Percentiles rank a stretch among this genome's conserved stretches.
Conservation (phyloP, 1,140 invertebrate species). For the Agrypnia vestita region DNA sequence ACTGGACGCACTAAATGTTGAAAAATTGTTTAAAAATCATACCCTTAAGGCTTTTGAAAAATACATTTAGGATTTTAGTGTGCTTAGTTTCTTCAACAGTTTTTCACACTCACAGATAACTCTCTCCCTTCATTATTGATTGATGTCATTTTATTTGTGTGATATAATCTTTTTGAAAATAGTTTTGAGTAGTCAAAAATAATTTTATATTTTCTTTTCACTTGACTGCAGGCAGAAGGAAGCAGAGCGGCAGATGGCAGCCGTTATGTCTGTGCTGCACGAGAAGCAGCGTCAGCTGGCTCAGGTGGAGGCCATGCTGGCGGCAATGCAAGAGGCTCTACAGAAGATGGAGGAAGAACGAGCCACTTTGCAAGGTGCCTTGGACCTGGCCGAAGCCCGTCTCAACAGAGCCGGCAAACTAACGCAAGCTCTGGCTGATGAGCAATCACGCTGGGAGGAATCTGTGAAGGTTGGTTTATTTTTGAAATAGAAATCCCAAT, state of each 20-base stretch:
- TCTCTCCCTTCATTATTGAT: not conserved
- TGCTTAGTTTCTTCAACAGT: too few relatives aligned
- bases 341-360: constrained; percentile 77
- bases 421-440: constrained; percentile 88
- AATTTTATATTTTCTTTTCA: not conserved
- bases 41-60: too few relatives aligned
- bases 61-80: too few relatives aligned
- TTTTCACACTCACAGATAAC: too few relatives aligned
- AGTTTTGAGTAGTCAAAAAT: too few relatives aligned
- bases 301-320: constrained; percentile 77
- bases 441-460: constrained; percentile 87
- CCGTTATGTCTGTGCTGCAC: constrained; percentile 83
- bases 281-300: constrained; percentile 87
- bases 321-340: constrained; percentile 70
- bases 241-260: constrained; percentile 82
- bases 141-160: too few relatives aligned
- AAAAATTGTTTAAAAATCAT: too few relatives aligned
- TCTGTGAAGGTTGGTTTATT: constrained; percentile 81
- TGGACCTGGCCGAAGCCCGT: constrained; percentile 84
- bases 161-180: too few relatives aligned
- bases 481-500: too few relatives aligned
- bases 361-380: constrained; percentile 81
- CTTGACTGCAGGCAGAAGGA: constrained; percentile 75
- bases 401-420: constrained; percentile 86
- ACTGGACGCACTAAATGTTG: too few relatives aligned